These are phyloP conservation scores for Acanthurus tractus DNA, from an alignment of 2,797 vertebrate species.

Conservation along the genomic window DNA sequence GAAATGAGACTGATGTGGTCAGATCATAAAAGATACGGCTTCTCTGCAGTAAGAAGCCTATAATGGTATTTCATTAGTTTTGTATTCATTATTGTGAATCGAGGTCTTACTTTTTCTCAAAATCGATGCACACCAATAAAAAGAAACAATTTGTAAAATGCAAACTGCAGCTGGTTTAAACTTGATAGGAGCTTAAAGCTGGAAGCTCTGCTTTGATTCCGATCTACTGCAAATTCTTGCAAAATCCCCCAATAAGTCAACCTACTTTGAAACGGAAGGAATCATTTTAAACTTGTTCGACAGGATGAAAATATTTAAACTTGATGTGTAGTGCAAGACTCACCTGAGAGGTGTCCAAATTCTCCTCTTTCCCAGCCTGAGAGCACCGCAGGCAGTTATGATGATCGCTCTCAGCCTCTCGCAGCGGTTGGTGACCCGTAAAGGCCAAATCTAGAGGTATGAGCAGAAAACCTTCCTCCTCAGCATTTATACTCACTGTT, in stretches of 20 bases:
- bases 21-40: not conserved
- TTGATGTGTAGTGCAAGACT: conserved; percentile 25
- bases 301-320: not conserved
- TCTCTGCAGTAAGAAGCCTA: not conserved
- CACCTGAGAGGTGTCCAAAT: conserved; percentile 56
- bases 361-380: conserved; percentile 29
- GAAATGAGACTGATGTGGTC: not conserved
- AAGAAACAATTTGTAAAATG: not conserved
- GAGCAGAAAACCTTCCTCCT: conserved; percentile 67
- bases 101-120: not conserved
- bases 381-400: conserved; percentile 12
- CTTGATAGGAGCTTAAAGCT: not conserved
- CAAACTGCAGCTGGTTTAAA: conserved; percentile 1
- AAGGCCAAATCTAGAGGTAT: conserved; percentile 78
- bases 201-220: not conserved
- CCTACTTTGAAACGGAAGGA: not conserved
- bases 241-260: not conserved
- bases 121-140: not conserved
- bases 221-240: not conserved
- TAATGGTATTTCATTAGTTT: not conserved
- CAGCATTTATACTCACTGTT: conserved; percentile 80
- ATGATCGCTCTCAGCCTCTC: conserved; percentile 50
- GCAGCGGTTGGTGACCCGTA: conserved; percentile 69
- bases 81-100: not conserved
- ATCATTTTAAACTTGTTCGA: conserved; percentile 2